phyloP scores from a whole-genome alignment of 2,797 vertebrate species.

The Luscinia megarhynchos region DNA sequence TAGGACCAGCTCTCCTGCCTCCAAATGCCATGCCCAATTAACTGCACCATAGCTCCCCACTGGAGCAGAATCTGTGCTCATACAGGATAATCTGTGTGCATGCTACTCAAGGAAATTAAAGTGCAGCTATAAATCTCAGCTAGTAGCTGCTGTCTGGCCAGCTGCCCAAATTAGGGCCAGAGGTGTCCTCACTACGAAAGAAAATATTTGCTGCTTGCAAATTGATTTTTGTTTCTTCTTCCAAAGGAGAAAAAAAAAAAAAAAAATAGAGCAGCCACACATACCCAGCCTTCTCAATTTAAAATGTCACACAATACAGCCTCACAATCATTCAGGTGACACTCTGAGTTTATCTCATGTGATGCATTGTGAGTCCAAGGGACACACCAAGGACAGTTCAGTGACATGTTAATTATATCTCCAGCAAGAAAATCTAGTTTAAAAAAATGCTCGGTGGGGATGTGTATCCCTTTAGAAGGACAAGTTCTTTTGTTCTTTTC shows the following conservation, averaged over 20 bases:
- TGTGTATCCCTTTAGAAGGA: neutral
- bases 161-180: slow-evolving; percentile 63
- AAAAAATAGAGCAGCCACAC: neutral
- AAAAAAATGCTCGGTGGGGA: neutral
- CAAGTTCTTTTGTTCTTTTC: slow-evolving; percentile 6
- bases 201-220: slow-evolving; percentile 68
- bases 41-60: slow-evolving; percentile 29
- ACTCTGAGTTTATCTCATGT: slow-evolving; percentile 19
- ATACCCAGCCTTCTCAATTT: slow-evolving; percentile 52
- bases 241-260: neutral
- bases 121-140: slow-evolving; percentile 56
- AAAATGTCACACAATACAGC: slow-evolving; percentile 53
- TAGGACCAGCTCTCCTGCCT: slow-evolving; percentile 30
- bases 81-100: slow-evolving; percentile 47
- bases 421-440: slow-evolving; percentile 16
- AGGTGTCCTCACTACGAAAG: slow-evolving; percentile 49
- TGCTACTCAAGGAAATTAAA: slow-evolving; percentile 63
- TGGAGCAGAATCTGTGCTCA: slow-evolving; percentile 32
- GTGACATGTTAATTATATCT: slow-evolving; percentile 46
- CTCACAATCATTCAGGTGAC: slow-evolving; percentile 48
- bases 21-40: slow-evolving; percentile 60
- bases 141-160: slow-evolving; percentile 57
- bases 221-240: slow-evolving; percentile 69
- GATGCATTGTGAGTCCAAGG: slow-evolving; percentile 8
- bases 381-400: slow-evolving; percentile 49